Base-by-base conservation (phyloP, 2,113 vertebrate species). In the Mirza zaza region DNA sequence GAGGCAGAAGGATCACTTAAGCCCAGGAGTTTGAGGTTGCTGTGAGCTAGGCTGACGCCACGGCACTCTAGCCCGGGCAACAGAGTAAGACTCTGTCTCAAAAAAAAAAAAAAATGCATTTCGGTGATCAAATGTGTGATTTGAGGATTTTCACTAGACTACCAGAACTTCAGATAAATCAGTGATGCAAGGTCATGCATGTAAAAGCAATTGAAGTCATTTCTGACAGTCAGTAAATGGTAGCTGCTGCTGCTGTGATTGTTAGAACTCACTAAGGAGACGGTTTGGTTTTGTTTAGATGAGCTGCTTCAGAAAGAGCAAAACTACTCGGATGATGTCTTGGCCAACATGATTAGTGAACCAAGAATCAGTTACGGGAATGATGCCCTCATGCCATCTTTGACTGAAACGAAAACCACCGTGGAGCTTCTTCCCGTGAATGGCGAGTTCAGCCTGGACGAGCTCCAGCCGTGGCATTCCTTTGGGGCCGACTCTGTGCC, bases 291-390 rank as follows among this genome's bases (percentile, higher is more conserved):
- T 90, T 25, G 15, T 94, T 84, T 94, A 99, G 99, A 99, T 99
- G 99, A 99, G 95, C 98, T 99, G 76, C 99, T 99, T 96, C 99
- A 99, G 98, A 99, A 99, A 97, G 99, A 99, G 97, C 99, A 99
- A 97, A 99, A 99, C 80, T 99, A 99, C 95, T 99, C 99, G 10
- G 99, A 99, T 39, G 99, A 99, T 59, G 99, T 99, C 98, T 98
- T 99, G 98, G 99, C 99, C 95, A 99, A 99, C 86, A 99, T 99
- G 98, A 99, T 99, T 98, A 99, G 99, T 0, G 99, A 99, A 23
- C 99, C 99, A 70, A 99, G 99, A 85, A 99, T 99, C 98, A 99
- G 99, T 97, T 99, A 99, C 9, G 99, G 99, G 77, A 99, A 99
- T 5, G 99, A 99, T 48, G 99, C 99, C 59, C 99, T 99, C 95